A percentile compares a stretch with the other conserved stretches of the same genome.
Conservation (phyloP, 2,888 invertebrate genomes). For the Timema podura region DNA sequence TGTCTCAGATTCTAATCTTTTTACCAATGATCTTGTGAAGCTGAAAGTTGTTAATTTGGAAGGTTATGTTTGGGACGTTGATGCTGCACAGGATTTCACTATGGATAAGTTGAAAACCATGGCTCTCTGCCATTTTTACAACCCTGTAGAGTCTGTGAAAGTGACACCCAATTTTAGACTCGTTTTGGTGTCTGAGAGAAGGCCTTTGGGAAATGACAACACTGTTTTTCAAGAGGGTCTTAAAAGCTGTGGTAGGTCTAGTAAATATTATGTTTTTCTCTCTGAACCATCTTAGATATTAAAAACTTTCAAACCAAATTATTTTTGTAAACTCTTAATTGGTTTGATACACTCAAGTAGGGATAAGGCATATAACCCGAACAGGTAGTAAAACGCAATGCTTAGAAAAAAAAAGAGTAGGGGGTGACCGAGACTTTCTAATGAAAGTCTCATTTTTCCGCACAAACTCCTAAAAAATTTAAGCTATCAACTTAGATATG, state of each 20-base stretch:
- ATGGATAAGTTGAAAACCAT: conserved; percentile 44
- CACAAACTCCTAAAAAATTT: too few species aligned
- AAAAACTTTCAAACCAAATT: too few species aligned
- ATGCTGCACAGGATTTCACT: conserved; percentile 41
- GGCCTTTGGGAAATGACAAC: conserved; percentile 42
- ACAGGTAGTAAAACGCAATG: too few species aligned
- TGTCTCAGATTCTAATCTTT: conserved; percentile 40
- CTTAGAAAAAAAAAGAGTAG: too few species aligned
- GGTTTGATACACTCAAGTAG: too few species aligned
- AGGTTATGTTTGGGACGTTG: conserved; percentile 40
- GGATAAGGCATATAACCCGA: too few species aligned
- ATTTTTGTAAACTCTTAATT: too few species aligned
- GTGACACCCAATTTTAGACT: conserved; percentile 40
- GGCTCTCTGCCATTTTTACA: conserved; percentile 43
- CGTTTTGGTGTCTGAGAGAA: conserved; percentile 41
- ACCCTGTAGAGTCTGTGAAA: conserved; percentile 42
- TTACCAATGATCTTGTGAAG: conserved; percentile 33
- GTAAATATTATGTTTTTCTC: too few species aligned
- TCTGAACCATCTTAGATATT: too few species aligned
- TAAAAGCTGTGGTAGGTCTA: conserved; percentile 41
- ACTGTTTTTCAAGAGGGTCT: conserved; percentile 40
- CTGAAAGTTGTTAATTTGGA: conserved; percentile 42
- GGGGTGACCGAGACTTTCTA: too few species aligned
- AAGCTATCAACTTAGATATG: too few species aligned
- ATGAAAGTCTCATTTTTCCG: too few species aligned